Evolutionary conservation across 2,888 invertebrate species (phyloP).

Genomic region (Troides oblongomaculatus): DNA sequence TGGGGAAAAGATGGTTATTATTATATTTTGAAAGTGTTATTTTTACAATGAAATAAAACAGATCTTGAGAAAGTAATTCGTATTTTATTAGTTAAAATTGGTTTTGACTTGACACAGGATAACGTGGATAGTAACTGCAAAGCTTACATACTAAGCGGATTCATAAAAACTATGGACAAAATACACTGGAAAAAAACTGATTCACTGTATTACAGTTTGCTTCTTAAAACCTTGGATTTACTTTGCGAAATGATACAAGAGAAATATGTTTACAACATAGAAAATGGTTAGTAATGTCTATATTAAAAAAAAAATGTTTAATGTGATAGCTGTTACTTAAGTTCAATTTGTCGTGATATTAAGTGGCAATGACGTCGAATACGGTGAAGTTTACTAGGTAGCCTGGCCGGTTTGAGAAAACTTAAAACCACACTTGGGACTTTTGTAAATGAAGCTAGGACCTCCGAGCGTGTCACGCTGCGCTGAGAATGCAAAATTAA

Average conservation of each 20-base stretch:
- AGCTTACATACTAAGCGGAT: slow-evolving; percentile 87
- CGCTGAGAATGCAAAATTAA: neutral
- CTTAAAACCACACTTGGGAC: neutral
- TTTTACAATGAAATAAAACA: too few species aligned
- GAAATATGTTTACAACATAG: slow-evolving; percentile 91
- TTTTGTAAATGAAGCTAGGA: too few species aligned
- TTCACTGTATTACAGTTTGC: slow-evolving; percentile 83
- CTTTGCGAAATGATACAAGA: slow-evolving; percentile 90
- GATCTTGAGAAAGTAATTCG: too few species aligned
- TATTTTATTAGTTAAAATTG: too few species aligned
- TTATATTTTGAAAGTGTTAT: too few species aligned
- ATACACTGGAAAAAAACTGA: slow-evolving; percentile 85
- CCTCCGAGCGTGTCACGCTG: too few species aligned
- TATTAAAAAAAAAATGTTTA: neutral
- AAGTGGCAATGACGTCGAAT: too few species aligned
- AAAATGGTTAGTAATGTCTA: slow-evolving; percentile 81
- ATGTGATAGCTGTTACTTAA: too few species aligned
- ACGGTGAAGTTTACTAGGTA: too few species aligned
- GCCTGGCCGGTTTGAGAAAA: too few species aligned
- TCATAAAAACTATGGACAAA: slow-evolving; percentile 89
- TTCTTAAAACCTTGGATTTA: slow-evolving; percentile 88
- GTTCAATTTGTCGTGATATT: too few species aligned
- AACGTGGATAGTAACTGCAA: slow-evolving; percentile 92
- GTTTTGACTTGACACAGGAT: slow-evolving; percentile 78
- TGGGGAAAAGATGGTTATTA: too few species aligned